Evolutionary conservation across 2,888 invertebrate genomes (phyloP).

Genomic region (Parnassius apollo): DNA sequence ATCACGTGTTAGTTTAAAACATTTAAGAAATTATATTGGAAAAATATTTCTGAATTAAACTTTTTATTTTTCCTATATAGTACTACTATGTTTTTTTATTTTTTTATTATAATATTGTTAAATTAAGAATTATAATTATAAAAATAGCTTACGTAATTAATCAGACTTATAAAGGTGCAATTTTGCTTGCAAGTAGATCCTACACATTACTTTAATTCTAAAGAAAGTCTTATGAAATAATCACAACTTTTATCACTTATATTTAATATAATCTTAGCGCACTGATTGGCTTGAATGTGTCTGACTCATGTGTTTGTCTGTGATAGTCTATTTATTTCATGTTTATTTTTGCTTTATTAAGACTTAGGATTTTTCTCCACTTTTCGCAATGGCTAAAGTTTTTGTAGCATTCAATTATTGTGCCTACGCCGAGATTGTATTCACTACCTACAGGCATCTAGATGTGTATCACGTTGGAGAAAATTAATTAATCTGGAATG

Average conservation of each 20-base stretch:
- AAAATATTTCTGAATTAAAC: too few species aligned
- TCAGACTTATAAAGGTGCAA: constrained; percentile 13
- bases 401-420: constrained; percentile 24
- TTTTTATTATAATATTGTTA: too few species aligned
- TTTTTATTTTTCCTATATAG: too few species aligned
- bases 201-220: constrained; percentile 38
- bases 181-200: constrained; percentile 33
- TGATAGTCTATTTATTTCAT: constrained; percentile 75
- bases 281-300: constrained; percentile 65
- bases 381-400: constrained; percentile 65
- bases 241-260: constrained; percentile 49
- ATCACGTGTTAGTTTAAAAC: too few species aligned
- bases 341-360: constrained; percentile 44
- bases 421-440: background rate
- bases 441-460: background rate
- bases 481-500: constrained; percentile 18
- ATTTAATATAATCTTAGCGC: constrained; percentile 47
- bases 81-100: too few species aligned
- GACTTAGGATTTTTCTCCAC: constrained; percentile 45
- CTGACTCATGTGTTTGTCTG: constrained; percentile 77
- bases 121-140: too few species aligned
- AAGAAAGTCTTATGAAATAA: constrained; percentile 65
- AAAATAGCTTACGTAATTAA: too few species aligned
- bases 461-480: constrained; percentile 14
- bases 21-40: too few species aligned